Evolutionary conservation across 2,888 invertebrate genomes (phyloP).

Genomic region (Cremastinae sp.): DNA sequence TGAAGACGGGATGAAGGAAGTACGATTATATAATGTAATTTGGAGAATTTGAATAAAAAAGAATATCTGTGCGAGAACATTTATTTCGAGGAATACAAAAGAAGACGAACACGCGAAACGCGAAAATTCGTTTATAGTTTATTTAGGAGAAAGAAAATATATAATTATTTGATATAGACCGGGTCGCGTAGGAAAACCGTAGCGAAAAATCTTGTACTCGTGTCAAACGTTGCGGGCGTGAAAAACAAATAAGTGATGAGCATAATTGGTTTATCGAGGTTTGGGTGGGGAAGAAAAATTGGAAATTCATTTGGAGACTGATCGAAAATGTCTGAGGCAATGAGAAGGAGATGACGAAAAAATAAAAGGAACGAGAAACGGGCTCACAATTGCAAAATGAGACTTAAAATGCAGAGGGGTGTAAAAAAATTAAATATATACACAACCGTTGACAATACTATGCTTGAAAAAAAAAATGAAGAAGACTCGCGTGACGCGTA

Average conservation of each 20-base stretch:
- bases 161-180: background rate
- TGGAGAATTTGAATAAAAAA: no score
- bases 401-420: constrained; percentile 55
- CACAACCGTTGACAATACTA: constrained; percentile 79
- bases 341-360: constrained; percentile 33
- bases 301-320: constrained; percentile 63
- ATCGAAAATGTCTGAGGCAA: constrained; percentile 47
- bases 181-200: background rate
- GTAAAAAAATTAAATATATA: constrained; percentile 67
- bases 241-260: no score
- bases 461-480: constrained; percentile 70
- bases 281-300: constrained; percentile 7
- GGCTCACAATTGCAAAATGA: constrained; percentile 56
- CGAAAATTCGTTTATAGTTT: background rate
- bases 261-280: no score
- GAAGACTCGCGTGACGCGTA: constrained; percentile 72
- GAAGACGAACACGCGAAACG: background rate
- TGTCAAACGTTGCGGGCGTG: background rate
- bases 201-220: no score
- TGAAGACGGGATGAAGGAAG: no score
- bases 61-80: no score
- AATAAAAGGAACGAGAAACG: constrained; percentile 27
- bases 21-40: no score
- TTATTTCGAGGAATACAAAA: background rate
- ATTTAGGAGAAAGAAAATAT: background rate